These are phyloP conservation scores for Leucophenga varia DNA, from an alignment of 1,140 invertebrate species.

Conservation along the genomic window DNA sequence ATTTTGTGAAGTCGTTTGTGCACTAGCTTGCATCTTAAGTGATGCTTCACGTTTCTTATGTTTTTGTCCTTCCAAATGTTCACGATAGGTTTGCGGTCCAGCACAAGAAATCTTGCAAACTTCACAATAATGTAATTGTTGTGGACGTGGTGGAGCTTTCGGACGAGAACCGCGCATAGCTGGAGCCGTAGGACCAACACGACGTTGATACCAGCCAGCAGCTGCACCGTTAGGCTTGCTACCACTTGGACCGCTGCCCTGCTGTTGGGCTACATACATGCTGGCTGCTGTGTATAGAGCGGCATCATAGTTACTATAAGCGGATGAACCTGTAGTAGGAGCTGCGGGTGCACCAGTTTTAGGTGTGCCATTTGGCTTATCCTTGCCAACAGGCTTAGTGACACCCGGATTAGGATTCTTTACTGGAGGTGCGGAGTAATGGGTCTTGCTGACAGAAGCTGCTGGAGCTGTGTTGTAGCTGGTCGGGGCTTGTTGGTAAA, in stretches of 20 bases:
- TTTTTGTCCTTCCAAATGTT: slow-evolving; percentile 96
- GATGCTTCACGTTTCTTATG: slow-evolving; percentile 98
- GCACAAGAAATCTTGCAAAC: slow-evolving; percentile 98
- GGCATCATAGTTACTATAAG: slow-evolving; percentile 83
- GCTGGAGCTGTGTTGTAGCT: slow-evolving; percentile 58
- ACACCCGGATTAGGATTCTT: slow-evolving; percentile 37
- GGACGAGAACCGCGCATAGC: slow-evolving; percentile 47
- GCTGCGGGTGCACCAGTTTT: slow-evolving; percentile 20
- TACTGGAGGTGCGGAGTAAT: slow-evolving; percentile 60
- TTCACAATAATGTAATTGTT: slow-evolving; percentile 92
- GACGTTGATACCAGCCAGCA: slow-evolving; percentile 55
- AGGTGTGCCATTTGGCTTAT: slow-evolving; percentile 39
- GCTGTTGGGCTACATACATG: slow-evolving; percentile 88
- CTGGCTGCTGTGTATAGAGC: slow-evolving; percentile 91
- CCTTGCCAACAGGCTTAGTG: slow-evolving; percentile 44
- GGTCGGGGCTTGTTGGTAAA: slow-evolving; percentile 67
- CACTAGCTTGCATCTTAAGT: slow-evolving; percentile 69
- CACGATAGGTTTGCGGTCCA: slow-evolving; percentile 93
- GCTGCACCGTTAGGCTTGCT: slow-evolving; percentile 34
- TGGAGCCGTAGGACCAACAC: slow-evolving; percentile 56
- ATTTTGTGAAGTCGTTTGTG: slow-evolving; percentile 59
- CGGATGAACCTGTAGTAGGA: slow-evolving; percentile 64
- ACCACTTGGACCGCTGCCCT: slow-evolving; percentile 39
- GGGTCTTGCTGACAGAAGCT: slow-evolving; percentile 57
- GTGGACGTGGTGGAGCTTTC: slow-evolving; percentile 83